Base-by-base conservation (phyloP, 2,888 invertebrate species). In the Trachelus iudaicus region DNA sequence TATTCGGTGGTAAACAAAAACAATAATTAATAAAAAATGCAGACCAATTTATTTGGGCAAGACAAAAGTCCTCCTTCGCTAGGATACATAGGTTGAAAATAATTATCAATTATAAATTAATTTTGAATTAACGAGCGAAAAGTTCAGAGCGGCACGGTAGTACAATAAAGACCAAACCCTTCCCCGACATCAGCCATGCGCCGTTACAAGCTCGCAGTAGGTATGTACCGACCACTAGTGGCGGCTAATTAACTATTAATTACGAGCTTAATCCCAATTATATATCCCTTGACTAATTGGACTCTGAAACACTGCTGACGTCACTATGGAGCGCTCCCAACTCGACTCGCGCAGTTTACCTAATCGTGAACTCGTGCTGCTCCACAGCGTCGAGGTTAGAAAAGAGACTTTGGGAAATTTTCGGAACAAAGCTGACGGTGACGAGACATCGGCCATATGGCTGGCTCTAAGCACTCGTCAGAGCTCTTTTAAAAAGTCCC, bases 221-320 rank as follows among this genome's bases (percentile, higher is more conserved):
- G 33, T 73, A 76, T 75, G 33, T 73, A 75, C 75, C 76, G 69
- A 68, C 76, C 68, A 37, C 69, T 75, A 75, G 75, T 69, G 76
- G 75, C 75, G 81, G 88, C 89, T 90, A 90, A 90, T 90, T 90
- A 88, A 87, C 88, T 87, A 87, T 87, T 89, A 88, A 88, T 89
- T 89, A 87, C 87, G 87, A 87, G 86, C 87, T 88, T 87, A 86
- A 89, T 88, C 86, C 86, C 87, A 89, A 89, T 90, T 89, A 89
- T 87, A 81, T 85, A 84, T 83, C 85, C 85, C 87, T 85, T 82
- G 85, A 88, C 88, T 90, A 90, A 90, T 90, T 90, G 89, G 88
- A 88, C 85, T 84, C 86, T 84, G 86, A 86, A 87, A 85, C 82
- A 80, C 83, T 82, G 81, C 84, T 83, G 82, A 87, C 84, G 86